phyloP scores from a whole-genome alignment of 2,888 invertebrate species.

The Hermaeophaga mercurialis region DNA sequence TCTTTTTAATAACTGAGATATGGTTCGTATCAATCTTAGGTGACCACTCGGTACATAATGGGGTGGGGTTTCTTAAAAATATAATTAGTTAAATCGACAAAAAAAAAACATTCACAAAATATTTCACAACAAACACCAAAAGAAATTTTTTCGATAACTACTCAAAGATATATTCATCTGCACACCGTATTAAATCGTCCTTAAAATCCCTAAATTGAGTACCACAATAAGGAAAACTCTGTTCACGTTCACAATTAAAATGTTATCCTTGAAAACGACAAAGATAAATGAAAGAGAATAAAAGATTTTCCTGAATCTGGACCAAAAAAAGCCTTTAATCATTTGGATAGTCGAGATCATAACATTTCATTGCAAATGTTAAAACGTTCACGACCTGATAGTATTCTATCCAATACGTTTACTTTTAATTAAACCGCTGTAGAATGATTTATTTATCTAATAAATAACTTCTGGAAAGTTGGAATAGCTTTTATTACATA shows the following conservation, averaged over 20 bases:
- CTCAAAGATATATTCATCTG: too few relatives aligned
- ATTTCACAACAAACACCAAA: too few relatives aligned
- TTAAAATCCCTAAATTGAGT: too few relatives aligned
- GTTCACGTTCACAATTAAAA: conserved; percentile 17
- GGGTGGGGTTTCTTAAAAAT: too few relatives aligned
- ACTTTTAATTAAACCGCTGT: conserved; percentile 8
- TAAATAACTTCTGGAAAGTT: conserved; percentile 11
- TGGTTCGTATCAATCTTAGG: too few relatives aligned
- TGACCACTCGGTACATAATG: too few relatives aligned
- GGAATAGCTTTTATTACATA: background rate
- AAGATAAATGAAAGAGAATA: conserved; percentile 13
- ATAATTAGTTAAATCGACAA: too few relatives aligned
- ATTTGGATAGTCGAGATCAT: conserved; percentile 1
- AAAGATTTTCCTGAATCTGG: conserved; percentile 10
- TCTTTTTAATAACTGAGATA: too few relatives aligned
- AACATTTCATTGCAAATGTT: conserved; percentile 1
- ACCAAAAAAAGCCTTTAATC: conserved; percentile 6
- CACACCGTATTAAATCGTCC: too few relatives aligned
- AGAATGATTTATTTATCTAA: conserved; percentile 9
- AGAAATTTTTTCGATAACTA: too few relatives aligned
- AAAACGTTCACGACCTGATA: conserved; percentile 5
- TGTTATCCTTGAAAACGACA: conserved; percentile 16
- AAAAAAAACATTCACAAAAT: too few relatives aligned
- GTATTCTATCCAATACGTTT: background rate
- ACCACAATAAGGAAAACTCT: conserved; percentile 5